phyloP scores from a whole-genome alignment of 2,888 invertebrate genomes.

The Polyommatus iphigenia region DNA sequence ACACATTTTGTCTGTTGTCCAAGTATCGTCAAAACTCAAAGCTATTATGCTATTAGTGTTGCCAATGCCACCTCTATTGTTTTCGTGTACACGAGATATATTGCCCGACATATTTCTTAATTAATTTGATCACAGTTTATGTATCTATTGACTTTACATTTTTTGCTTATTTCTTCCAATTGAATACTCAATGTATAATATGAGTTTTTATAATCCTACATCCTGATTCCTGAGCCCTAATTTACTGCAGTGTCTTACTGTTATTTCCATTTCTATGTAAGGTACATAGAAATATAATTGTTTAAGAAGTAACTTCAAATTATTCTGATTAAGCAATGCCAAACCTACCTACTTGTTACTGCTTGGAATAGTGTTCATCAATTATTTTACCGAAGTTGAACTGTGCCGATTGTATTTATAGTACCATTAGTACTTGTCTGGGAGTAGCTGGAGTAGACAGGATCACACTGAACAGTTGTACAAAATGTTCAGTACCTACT shows the following conservation, averaged over 20 bases:
- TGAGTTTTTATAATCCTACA: no score
- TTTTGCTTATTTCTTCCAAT: not conserved
- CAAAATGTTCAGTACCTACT: not conserved
- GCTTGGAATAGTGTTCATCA: not conserved
- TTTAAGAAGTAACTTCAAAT: no score
- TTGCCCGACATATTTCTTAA: not conserved
- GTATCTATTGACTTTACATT: not conserved
- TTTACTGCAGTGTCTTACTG: no score
- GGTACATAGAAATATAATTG: no score
- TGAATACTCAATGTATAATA: no score
- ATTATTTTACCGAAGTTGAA: not conserved
- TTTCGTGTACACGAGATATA: not conserved
- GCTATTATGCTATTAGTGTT: slow-evolving; percentile 8
- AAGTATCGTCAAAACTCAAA: not conserved
- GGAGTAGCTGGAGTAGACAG: slow-evolving; percentile 6
- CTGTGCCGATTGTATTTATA: slow-evolving; percentile 1
- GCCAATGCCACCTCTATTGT: slow-evolving; percentile 20
- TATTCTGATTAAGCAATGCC: no score
- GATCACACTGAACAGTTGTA: not conserved
- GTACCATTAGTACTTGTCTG: slow-evolving; percentile 12
- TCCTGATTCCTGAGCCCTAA: no score
- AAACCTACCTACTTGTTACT: not conserved
- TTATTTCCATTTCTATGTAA: no score
- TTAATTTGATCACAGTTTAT: not conserved
- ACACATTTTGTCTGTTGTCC: slow-evolving; percentile 3